Evolutionary conservation across 1,140 invertebrate genomes (phyloP), one percentile per base, ranked within the genome.

Genomic region (Drosophila bocki): DNA sequence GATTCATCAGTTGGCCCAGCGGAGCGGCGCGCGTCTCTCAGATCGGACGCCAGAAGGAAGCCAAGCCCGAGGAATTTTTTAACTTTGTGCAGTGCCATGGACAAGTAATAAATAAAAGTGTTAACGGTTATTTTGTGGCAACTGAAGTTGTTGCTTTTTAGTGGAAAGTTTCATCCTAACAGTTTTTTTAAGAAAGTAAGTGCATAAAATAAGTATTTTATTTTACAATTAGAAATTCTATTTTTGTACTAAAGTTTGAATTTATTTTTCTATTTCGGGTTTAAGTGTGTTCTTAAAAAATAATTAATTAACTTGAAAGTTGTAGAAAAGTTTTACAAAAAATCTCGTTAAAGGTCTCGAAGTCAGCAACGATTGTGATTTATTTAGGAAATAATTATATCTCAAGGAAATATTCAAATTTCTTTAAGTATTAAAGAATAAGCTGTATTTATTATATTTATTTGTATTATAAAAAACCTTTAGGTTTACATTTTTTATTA

Each of bases 11-110:
- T 88, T 82, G 78, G 81, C 69, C 74, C 63, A 70, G 78, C 39
- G 75, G 78, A 82, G 81, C 82, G 78, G 75, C 85, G 86, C 85
- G 85, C 84, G 84, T 80, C 67, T 79, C 86, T 82, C 75, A 75
- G 71, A 70, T 63, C 57, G 75, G 63, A 70, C 45, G 42, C 42
- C 33, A 37, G 51, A 60, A 37, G 48, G 47, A 62, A 42, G 44
- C 17, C 42, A 58, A 42, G 44, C n/a, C 37, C 22, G 4, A 50
- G 33, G 42, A 48, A 50, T 26, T 19, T 58, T 62, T 22, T 44
- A 19, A 39, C 45, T 39, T 51, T 64, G 51, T 44, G 42, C n/a
- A 80, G 64, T 63, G 61, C 45, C 53, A 45, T 51, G 58, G 57
- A 50, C 29, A 65, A 50, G 42, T 44, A 53, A 44, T 37, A 37